Percentiles rank a stretch among this genome's conserved stretches.
Evolutionary conservation across 2,113 vertebrate species (phyloP).

Genomic region (Cyrtonyx montezumae): DNA sequence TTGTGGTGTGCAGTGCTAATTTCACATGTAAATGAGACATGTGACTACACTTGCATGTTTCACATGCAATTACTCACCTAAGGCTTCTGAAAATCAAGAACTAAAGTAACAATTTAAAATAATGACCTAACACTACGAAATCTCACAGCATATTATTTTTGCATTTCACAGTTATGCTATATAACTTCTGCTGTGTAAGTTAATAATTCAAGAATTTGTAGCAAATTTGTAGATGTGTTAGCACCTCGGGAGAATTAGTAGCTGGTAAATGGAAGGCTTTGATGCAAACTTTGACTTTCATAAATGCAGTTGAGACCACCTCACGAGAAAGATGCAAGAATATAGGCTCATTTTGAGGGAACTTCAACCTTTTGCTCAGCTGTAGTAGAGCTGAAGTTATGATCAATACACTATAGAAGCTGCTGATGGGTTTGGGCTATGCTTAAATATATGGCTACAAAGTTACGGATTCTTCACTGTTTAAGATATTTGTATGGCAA

Average conservation of each 20-base stretch:
- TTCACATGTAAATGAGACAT: not conserved
- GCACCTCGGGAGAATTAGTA: not conserved
- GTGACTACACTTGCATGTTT: not conserved
- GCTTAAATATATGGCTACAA: not conserved
- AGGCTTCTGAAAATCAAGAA: not conserved
- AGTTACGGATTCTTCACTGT: not conserved
- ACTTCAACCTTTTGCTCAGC: fast-evolving
- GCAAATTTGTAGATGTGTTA: not conserved
- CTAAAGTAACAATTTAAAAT: not conserved
- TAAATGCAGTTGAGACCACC: not conserved
- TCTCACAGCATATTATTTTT: not conserved
- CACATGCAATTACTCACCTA: not conserved
- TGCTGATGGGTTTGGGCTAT: not conserved
- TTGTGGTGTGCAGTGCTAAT: not conserved
- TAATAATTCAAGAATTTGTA: not conserved
- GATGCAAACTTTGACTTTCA: not conserved
- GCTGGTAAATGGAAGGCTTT: not conserved
- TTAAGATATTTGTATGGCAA: not conserved
- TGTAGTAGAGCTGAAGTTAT: not conserved
- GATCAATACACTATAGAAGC: not conserved
- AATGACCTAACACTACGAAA: not conserved
- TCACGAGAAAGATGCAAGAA: not conserved
- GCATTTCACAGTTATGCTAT: not conserved
- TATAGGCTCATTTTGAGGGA: not conserved
- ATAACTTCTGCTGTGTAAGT: not conserved